phyloP scores from a whole-genome alignment of 2,113 vertebrate species.

The Pao palembangensis region DNA sequence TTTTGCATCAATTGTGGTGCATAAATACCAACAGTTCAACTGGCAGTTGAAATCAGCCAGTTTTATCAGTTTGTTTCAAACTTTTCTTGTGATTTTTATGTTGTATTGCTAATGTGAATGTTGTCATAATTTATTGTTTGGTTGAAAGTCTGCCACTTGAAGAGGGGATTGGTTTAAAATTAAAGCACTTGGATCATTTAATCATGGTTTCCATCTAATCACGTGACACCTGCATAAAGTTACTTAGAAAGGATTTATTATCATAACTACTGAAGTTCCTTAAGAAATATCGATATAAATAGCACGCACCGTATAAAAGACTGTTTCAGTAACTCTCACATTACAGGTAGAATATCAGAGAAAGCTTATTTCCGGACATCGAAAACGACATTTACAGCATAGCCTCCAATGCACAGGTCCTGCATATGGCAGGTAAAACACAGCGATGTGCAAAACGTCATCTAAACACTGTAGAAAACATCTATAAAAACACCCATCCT shows the following conservation, averaged over 20 bases:
- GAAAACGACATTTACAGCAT: slow-evolving; percentile 52
- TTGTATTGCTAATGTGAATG: not conserved
- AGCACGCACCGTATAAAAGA: slow-evolving; percentile 61
- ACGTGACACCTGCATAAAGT: slow-evolving; percentile 1
- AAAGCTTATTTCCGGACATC: slow-evolving; percentile 64
- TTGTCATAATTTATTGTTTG: no score
- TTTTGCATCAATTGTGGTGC: not conserved
- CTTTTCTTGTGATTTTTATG: not conserved
- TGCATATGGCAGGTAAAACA: slow-evolving; percentile 37
- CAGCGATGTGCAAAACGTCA: slow-evolving; percentile 39
- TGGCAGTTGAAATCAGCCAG: no score
- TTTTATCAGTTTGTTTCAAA: not conserved
- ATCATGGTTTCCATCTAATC: slow-evolving; percentile 3
- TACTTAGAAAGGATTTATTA: slow-evolving; percentile 54
- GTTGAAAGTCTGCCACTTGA: not conserved
- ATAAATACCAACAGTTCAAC: not conserved
- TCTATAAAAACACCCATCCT: slow-evolving; percentile 47
- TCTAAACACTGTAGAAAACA: slow-evolving; percentile 63
- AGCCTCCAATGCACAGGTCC: slow-evolving; percentile 33
- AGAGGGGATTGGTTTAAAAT: not conserved
- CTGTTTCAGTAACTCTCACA: slow-evolving; percentile 40
- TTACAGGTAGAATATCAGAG: slow-evolving; percentile 46
- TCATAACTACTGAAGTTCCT: slow-evolving; percentile 55
- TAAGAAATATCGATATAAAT: slow-evolving; percentile 66
- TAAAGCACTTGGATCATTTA: not conserved